phyloP scores from a whole-genome alignment of 1,140 invertebrate species.

The fruit fly (Drosophila melanogaster) region Release_6_plus_ISO1_MT NT_037436.4:10545501-10546000 shows the following conservation, averaged over 20 bases:
- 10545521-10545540: slow-evolving; percentile 15
- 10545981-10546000: too few species aligned
- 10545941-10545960: too few species aligned
- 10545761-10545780: slow-evolving; percentile 20
- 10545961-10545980: too few species aligned
- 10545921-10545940: too few species aligned
- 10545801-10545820: background rate
- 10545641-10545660: slow-evolving; percentile 9
- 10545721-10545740: slow-evolving; percentile 31
- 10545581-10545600: slow-evolving; percentile 73
- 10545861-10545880: too few species aligned
- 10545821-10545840: background rate
- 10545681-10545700: slow-evolving; percentile 54
- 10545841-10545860: background rate
- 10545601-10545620: slow-evolving; percentile 43
- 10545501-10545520: slow-evolving; percentile 16
- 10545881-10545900: too few species aligned
- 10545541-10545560: slow-evolving; percentile 54
- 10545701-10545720: slow-evolving; percentile 37
- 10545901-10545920: too few species aligned
- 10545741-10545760: slow-evolving; percentile 4
- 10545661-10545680: slow-evolving; percentile 42
- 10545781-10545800: slow-evolving; percentile 10
- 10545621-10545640: slow-evolving; percentile 3
- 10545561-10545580: slow-evolving; percentile 79